A percentile compares a stretch with the other conserved stretches of the same genome.
Evolutionary conservation across 2,888 invertebrate species (phyloP).

Genomic region (Pollenia angustigena): DNA sequence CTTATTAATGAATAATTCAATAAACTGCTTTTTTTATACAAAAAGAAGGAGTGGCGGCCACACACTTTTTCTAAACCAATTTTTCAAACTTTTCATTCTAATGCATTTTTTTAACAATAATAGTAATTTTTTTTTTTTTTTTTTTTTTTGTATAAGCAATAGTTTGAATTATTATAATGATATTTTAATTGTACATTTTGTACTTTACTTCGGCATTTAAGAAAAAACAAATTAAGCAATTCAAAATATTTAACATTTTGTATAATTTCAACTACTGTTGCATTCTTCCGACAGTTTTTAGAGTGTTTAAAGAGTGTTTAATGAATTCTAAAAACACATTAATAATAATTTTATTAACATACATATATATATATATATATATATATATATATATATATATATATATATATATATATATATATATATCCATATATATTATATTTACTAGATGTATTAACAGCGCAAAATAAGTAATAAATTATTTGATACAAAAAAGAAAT

Average conservation of each 20-base stretch:
- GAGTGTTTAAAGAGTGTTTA: neutral
- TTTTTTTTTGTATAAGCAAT: constrained; percentile 42
- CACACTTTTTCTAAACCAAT: constrained; percentile 13
- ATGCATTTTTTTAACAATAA: no score
- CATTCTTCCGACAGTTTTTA: constrained; percentile 21
- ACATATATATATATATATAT: no score
- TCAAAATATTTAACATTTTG: constrained; percentile 41
- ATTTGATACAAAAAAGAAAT: no score
- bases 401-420: no score
- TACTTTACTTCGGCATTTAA: constrained; percentile 16
- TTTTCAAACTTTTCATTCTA: constrained; percentile 18
- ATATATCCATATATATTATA: no score
- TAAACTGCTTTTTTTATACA: neutral
- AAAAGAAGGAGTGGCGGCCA: constrained; percentile 42
- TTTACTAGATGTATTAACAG: no score
- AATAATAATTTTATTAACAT: neutral
- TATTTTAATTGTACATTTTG: constrained; percentile 67
- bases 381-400: no score
- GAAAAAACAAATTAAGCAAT: constrained; percentile 7
- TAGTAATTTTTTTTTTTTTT: neutral
- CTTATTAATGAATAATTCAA: neutral
- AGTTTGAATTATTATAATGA: constrained; percentile 63
- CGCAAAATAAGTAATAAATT: no score
- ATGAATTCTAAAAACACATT: neutral
- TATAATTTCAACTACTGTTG: constrained; percentile 32